phyloP scores from a whole-genome alignment of 1,140 invertebrate genomes.

The Zeugodacus cucurbitae region DNA sequence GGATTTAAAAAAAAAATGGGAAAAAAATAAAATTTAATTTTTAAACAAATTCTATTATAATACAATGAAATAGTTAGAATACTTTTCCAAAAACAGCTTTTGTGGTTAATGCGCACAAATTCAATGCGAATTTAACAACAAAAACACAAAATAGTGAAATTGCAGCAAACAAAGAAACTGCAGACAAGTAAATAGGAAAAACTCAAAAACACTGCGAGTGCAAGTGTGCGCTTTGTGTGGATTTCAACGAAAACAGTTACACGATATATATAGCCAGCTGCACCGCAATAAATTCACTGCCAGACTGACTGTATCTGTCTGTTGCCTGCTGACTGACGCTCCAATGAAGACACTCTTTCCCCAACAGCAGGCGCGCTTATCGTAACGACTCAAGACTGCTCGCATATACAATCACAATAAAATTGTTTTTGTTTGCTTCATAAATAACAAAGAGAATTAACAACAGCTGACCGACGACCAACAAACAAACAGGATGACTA shows the following conservation, averaged over 20 bases:
- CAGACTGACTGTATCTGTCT: not conserved
- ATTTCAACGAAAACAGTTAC: not conserved
- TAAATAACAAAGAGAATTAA: not conserved
- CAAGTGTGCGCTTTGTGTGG: not conserved
- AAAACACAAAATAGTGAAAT: not conserved
- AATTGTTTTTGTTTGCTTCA: not conserved
- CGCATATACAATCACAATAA: not conserved
- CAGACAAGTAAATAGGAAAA: not conserved
- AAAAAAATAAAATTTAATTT: conserved; percentile 14
- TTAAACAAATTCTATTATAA: conserved; percentile 10
- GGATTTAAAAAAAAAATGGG: conserved; percentile 41
- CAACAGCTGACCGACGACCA: not conserved
- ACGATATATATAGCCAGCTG: not conserved
- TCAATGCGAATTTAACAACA: not conserved
- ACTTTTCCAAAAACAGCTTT: not conserved
- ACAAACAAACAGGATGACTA: not conserved
- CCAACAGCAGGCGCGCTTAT: not conserved
- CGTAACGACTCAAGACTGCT: not conserved
- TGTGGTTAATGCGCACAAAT: too few species aligned
- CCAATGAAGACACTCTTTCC: not conserved
- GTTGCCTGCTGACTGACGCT: not conserved
- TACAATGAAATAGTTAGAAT: not conserved
- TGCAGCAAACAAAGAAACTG: not conserved
- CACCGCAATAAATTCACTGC: not conserved
- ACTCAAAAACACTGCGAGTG: not conserved